These are phyloP conservation scores for Lasioglossum zephyrum DNA, from an alignment of 2,888 invertebrate species.

Conservation along the genomic window DNA sequence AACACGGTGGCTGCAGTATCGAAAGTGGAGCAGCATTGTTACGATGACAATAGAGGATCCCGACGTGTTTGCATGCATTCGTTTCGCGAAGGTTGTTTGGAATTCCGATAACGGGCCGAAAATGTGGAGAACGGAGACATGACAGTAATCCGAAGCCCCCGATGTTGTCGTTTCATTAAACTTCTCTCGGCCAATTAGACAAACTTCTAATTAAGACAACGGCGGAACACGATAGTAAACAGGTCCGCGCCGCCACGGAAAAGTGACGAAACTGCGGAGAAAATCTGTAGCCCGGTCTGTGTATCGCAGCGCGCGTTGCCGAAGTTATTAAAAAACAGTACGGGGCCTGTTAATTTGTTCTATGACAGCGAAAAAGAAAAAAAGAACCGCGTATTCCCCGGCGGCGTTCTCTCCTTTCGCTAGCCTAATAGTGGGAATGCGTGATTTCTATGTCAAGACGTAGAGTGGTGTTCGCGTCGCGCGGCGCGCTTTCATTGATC, in stretches of 20 bases:
- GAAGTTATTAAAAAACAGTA: background rate
- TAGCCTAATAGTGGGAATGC: conserved; percentile 43
- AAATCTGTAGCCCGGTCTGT: conserved; percentile 5
- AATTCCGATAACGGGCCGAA: background rate
- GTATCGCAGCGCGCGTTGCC: background rate
- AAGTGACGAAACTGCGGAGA: conserved; percentile 5
- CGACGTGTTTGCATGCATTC: background rate
- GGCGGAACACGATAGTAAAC: background rate
- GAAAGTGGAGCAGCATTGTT: background rate
- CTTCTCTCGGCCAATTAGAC: background rate
- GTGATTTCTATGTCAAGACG: conserved; percentile 54
- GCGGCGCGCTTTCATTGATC: conserved; percentile 50
- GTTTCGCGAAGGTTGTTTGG: background rate
- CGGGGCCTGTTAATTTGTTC: background rate
- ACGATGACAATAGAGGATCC: background rate
- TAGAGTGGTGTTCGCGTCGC: background rate
- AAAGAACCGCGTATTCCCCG: background rate
- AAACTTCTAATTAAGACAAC: conserved; percentile 20
- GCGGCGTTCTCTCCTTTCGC: conserved; percentile 23
- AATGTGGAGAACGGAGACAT: background rate
- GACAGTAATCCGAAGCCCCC: background rate
- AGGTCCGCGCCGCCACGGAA: background rate
- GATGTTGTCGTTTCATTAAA: background rate
- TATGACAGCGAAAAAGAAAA: background rate
- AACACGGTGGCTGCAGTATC: background rate